Conservation (phyloP, 2,888 invertebrate genomes). For the Sesia bembeciformis region DNA sequence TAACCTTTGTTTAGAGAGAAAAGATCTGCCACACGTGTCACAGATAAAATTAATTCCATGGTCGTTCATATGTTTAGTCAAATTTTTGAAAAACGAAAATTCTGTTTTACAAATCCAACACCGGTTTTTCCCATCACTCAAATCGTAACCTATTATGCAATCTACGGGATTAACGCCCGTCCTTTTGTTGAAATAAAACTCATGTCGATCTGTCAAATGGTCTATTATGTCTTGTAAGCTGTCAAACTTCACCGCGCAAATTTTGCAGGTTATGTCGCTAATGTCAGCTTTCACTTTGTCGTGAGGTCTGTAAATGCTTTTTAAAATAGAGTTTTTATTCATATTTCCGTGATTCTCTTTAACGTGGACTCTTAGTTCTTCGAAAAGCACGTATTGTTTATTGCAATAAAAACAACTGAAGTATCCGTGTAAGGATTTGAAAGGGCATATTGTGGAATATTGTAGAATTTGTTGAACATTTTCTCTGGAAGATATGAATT, state of each 20-base stretch:
- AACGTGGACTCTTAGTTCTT: not conserved
- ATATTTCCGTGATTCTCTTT: not conserved
- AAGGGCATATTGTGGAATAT: not conserved
- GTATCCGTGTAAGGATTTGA: not conserved
- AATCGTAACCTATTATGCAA: not conserved
- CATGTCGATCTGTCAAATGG: not conserved
- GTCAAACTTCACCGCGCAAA: not conserved
- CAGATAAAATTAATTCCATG: not conserved
- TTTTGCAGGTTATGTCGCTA: not conserved
- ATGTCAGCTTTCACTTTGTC: not conserved
- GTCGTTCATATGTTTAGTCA: not conserved
- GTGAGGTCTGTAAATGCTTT: not conserved
- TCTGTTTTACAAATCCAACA: not conserved
- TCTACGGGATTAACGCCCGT: not conserved
- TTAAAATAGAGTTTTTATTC: not conserved
- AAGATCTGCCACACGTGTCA: not conserved
- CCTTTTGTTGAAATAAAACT: not conserved
- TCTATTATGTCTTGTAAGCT: not conserved
- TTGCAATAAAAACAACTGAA: not conserved
- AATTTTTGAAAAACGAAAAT: not conserved
- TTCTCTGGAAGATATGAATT: not conserved
- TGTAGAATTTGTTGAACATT: not conserved
- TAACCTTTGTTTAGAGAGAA: not conserved
- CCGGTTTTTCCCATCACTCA: not conserved
- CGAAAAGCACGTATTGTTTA: not conserved